Evolutionary conservation across 1,140 invertebrate species (phyloP).

Genomic region (Ooceraea biroi): DNA sequence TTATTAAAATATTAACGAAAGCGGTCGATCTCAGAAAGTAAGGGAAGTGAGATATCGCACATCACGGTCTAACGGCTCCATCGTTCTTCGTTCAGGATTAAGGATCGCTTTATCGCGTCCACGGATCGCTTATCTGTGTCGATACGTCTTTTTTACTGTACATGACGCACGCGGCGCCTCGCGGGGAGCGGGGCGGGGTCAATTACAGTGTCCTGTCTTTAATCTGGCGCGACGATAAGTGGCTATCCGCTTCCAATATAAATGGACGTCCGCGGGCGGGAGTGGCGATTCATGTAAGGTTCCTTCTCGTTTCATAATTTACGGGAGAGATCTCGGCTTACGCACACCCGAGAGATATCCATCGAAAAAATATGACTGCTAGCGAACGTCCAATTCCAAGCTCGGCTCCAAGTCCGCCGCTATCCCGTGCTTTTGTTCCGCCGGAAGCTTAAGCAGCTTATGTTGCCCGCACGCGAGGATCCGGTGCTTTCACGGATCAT

Average conservation of each 20-base stretch:
- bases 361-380: slow-evolving; percentile 46
- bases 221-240: slow-evolving; percentile 51
- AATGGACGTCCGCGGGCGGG: slow-evolving; percentile 40
- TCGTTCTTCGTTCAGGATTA: neutral
- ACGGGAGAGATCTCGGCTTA: slow-evolving; percentile 36
- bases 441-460: slow-evolving; percentile 64
- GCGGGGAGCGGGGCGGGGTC: neutral
- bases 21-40: neutral
- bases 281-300: slow-evolving; percentile 41
- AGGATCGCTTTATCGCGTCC: neutral
- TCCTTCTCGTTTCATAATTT: slow-evolving; percentile 53
- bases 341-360: slow-evolving; percentile 4
- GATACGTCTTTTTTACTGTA: slow-evolving; percentile 19
- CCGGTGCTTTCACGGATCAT: slow-evolving; percentile 9
- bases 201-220: slow-evolving; percentile 46
- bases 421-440: slow-evolving; percentile 13
- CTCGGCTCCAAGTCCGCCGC: slow-evolving; percentile 6
- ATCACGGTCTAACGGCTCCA: neutral
- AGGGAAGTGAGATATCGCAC: neutral
- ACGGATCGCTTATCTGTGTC: neutral
- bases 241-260: slow-evolving; percentile 49
- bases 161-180: neutral
- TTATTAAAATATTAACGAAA: neutral
- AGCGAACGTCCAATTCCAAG: slow-evolving; percentile 40
- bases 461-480: slow-evolving; percentile 27